Conservation (phyloP, 2,113 vertebrate genomes). For the Phyllostomus discolor region DNA sequence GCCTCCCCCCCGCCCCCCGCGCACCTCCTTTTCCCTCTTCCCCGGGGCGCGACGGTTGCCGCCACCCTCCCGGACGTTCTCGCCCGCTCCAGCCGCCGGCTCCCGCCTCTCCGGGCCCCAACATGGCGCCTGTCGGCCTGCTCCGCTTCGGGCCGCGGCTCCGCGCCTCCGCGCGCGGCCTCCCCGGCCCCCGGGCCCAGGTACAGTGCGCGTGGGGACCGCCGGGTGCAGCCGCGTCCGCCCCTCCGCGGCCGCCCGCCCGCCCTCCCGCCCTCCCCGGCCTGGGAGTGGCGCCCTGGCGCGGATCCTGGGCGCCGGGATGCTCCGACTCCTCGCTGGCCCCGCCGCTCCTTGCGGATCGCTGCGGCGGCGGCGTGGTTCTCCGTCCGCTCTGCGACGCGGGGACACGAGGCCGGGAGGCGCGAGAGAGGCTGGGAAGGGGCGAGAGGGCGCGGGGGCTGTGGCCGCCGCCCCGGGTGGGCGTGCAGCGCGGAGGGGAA, state of each 20-base stretch:
- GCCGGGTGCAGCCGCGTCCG: not conserved
- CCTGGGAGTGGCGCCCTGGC: not conserved
- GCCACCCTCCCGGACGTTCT: not conserved
- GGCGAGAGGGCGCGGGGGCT: not conserved
- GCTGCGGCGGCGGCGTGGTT: not conserved
- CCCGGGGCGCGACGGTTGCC: not conserved
- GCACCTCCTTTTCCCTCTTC: not conserved
- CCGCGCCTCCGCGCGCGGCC: not conserved
- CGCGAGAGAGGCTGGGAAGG: not conserved
- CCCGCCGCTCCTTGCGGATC: not conserved
- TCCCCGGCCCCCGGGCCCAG: slow-evolving; percentile 32
- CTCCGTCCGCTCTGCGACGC: not conserved
- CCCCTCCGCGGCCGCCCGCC: not conserved
- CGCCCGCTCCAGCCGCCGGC: not conserved
- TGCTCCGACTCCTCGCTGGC: not conserved
- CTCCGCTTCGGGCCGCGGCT: slow-evolving; percentile 23
- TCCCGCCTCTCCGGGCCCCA: not conserved
- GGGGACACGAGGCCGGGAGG: not conserved
- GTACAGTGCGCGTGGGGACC: slow-evolving; percentile 30
- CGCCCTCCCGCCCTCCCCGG: not conserved
- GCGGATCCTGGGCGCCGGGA: not conserved
- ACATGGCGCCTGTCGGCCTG: slow-evolving; percentile 74
- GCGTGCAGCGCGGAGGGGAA: not conserved
- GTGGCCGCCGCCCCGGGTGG: not conserved
- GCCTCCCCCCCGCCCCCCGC: not conserved